phyloP scores from a whole-genome alignment of 2,888 invertebrate species.

The Luffia ferchaultella region DNA sequence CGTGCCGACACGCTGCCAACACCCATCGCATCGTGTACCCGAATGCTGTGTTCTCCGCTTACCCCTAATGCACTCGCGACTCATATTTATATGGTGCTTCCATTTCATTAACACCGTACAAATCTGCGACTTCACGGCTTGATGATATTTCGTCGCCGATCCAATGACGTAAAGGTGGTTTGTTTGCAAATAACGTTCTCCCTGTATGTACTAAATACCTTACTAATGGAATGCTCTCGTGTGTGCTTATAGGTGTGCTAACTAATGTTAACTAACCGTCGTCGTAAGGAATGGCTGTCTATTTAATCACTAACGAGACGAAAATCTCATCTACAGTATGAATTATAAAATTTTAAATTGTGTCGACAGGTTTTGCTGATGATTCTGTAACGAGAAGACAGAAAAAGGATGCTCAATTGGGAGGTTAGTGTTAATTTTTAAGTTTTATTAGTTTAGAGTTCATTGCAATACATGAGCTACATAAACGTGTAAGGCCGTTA shows the following conservation, averaged over 20 bases:
- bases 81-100: neutral
- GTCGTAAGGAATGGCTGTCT: slow-evolving; percentile 27
- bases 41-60: neutral
- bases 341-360: slow-evolving; percentile 1
- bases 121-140: neutral
- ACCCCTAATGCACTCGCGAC: neutral
- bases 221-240: slow-evolving; percentile 17
- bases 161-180: neutral
- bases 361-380: slow-evolving; percentile 55
- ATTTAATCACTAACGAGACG: slow-evolving; percentile 29
- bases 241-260: slow-evolving; percentile 58
- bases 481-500: too few species aligned
- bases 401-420: slow-evolving; percentile 60
- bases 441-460: slow-evolving; percentile 5
- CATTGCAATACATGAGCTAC: neutral
- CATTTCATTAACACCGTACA: neutral
- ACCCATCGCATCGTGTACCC: slow-evolving; percentile 18
- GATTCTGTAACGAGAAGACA: slow-evolving; percentile 60
- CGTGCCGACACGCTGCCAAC: slow-evolving; percentile 22
- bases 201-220: neutral
- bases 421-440: slow-evolving; percentile 41
- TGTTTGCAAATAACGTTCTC: too few species aligned
- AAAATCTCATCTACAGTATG: too few species aligned
- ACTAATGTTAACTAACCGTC: slow-evolving; percentile 31
- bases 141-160: neutral